A percentile compares a stretch with the other conserved stretches of the same genome.
Conservation (phyloP, 2,888 invertebrate genomes). For the Epiblema foenella region DNA sequence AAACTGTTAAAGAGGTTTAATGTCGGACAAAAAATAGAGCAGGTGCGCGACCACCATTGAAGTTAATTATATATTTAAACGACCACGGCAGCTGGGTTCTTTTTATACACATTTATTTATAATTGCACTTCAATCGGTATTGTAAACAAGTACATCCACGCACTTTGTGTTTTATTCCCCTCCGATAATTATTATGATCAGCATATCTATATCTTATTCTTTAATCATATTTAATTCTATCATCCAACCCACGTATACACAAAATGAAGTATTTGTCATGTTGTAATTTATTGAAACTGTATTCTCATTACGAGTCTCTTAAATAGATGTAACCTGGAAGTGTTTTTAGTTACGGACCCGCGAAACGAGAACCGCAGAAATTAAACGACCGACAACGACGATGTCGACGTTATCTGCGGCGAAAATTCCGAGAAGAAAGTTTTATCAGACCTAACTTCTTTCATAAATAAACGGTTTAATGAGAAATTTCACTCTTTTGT, state of each 20-base stretch:
- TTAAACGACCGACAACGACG: conserved; percentile 34
- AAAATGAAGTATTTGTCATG: not conserved
- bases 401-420: conserved; percentile 29
- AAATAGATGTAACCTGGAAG: conserved; percentile 21
- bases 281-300: not conserved
- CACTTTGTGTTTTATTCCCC: conserved; percentile 10
- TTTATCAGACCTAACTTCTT: conserved; percentile 42
- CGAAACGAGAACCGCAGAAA: conserved; percentile 38
- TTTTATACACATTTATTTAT: conserved; percentile 55
- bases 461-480: conserved; percentile 43
- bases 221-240: not conserved
- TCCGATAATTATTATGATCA: not conserved
- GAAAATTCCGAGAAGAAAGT: conserved; percentile 37
- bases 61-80: conserved; percentile 57
- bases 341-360: conserved; percentile 34
- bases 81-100: conserved; percentile 57
- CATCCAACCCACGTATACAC: not conserved
- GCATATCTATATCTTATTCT: not conserved
- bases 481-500: conserved; percentile 44
- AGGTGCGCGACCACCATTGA: conserved; percentile 56
- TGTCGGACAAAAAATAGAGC: conserved; percentile 55
- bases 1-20: conserved; percentile 48
- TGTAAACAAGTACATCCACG: conserved; percentile 12
- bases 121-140: conserved; percentile 14
- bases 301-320: conserved; percentile 21